Evolutionary conservation across 2,113 vertebrate genomes (phyloP).

Genomic region (Tragelaphus imberbis): DNA sequence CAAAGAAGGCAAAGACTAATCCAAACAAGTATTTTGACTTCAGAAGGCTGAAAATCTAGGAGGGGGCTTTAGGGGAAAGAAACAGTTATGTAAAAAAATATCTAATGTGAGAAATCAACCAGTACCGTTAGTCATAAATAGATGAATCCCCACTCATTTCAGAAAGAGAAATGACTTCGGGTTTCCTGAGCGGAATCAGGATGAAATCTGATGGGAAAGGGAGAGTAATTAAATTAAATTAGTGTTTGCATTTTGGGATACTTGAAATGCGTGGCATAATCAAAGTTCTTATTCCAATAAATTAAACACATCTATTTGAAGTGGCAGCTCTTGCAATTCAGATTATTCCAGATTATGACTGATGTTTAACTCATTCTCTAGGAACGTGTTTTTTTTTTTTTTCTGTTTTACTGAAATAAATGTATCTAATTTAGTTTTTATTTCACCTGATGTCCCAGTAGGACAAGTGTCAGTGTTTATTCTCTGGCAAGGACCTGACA

Average conservation of each 20-base stretch:
- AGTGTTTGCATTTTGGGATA: background rate
- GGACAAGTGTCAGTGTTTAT: slow-evolving; percentile 36
- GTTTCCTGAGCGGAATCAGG: background rate
- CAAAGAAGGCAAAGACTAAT: background rate
- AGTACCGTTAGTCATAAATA: background rate
- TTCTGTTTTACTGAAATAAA: slow-evolving; percentile 9
- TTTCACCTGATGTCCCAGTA: background rate
- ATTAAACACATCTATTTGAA: background rate
- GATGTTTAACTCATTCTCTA: background rate
- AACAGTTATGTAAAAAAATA: background rate
- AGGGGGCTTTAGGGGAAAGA: background rate
- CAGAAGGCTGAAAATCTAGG: background rate
- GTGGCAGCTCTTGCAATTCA: background rate
- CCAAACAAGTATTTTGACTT: background rate
- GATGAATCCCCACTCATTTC: background rate
- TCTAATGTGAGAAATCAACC: background rate
- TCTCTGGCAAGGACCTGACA: background rate
- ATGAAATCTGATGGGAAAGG: background rate
- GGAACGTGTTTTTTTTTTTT: background rate
- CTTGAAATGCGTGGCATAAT: background rate
- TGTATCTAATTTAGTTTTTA: slow-evolving; percentile 5
- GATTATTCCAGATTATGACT: background rate
- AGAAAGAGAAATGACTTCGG: background rate
- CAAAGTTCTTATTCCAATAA: background rate
- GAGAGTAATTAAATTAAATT: background rate